Base-by-base conservation (phyloP, 2,113 vertebrate species). In the Cynoglossus semilaevis region DNA sequence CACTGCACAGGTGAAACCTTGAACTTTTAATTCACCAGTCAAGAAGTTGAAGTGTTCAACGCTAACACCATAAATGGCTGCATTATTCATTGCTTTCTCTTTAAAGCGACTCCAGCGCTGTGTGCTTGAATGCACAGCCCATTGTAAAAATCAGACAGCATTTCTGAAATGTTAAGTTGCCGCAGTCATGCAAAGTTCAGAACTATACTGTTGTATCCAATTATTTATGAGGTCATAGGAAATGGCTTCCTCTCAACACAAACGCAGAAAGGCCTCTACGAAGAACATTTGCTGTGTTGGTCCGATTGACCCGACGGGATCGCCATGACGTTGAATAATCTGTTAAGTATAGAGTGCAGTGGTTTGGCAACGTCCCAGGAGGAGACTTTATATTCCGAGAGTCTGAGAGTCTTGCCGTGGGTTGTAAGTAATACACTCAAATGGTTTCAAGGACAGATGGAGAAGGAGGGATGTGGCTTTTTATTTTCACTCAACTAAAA, bases 41-140 rank as follows among this genome's bases (percentile, higher is more conserved):
- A 29, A 2, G 4, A 34, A 47, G 50, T 45, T 51, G 19, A n/a
- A 59, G 35, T 67, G 37, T 18, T 16, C 2, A 51, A 78, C 46
- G 15, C 63, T 56, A 66, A 63, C 64, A 58, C 45, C 70, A 75
- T 64, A 79, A 78, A 78, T 7, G 13, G 34, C 54, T 79, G 17
- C 69, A 85, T 80, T 58, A 80, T 88, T 82, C 42, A 87, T 53
- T 63, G 9, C 52, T 19, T 73, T 64, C 51, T 36, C 48, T 69
- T 74, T 68, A 56, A 45, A 71, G 51, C 18, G 29, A 40, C 40
- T 45, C 44, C 9, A 4, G 47, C 15, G 68, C 66, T 72, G 51
- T 77, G 75, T 72, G 71, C 67, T 55, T 49, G 56, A 63, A 77
- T 19, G 63, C 53, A 10, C 1, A 5, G 46, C 45, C 67, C 63